These are phyloP conservation scores for Ellobius talpinus DNA, from an alignment of 2,113 vertebrate genomes.

Conservation along the genomic window DNA sequence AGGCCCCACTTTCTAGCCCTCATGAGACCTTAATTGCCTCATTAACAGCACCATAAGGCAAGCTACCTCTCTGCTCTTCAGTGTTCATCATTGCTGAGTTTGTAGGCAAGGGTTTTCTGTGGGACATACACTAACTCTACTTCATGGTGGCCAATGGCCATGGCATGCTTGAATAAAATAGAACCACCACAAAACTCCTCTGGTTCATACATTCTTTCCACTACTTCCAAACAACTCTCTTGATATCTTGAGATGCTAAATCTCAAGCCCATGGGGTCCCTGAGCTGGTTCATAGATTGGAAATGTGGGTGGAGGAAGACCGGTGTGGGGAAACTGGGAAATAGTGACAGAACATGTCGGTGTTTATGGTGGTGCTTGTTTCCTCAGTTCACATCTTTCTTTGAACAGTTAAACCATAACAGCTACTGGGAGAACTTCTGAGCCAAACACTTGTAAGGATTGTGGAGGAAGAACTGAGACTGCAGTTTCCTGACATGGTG, in stretches of 20 bases:
- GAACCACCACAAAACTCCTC: background rate
- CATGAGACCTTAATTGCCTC: background rate
- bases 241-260: background rate
- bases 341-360: background rate
- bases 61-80: background rate
- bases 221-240: background rate
- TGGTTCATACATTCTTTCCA: background rate
- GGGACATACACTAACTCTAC: background rate
- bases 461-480: no score
- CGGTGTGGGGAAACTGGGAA: no score
- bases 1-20: background rate
- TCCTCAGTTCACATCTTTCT: background rate
- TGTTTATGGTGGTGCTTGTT: background rate
- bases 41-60: background rate
- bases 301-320: no score
- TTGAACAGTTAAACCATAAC: background rate
- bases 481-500: no score
- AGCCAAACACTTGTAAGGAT: no score
- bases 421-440: background rate
- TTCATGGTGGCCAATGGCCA: background rate
- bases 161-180: background rate
- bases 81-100: no score
- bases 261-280: background rate
- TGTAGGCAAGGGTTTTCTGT: background rate
- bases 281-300: background rate